phyloP scores from a whole-genome alignment of 2,113 vertebrate species.

The Craseonycteris thonglongyai region DNA sequence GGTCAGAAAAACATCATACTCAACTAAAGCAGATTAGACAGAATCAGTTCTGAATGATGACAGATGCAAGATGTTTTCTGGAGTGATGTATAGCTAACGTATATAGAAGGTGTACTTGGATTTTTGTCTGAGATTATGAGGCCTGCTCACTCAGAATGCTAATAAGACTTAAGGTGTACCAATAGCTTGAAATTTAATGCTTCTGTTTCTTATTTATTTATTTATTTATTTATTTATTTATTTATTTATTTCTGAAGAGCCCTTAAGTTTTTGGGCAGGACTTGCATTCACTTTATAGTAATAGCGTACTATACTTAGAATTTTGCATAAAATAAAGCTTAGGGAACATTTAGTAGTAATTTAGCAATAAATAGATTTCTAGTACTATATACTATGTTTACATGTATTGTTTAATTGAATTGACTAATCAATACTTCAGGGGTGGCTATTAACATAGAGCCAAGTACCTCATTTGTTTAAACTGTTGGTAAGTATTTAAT shows the following conservation, averaged over 20 bases:
- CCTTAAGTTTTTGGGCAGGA: not conserved
- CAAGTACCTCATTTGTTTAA: not conserved
- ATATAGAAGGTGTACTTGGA: not conserved
- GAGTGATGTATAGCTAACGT: not conserved
- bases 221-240: too few relatives aligned
- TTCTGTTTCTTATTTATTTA: too few relatives aligned
- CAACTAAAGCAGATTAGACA: not conserved
- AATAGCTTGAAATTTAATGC: not conserved
- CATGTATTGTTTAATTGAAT: not conserved
- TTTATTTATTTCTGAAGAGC: not conserved
- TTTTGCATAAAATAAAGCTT: not conserved
- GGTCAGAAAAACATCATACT: not conserved
- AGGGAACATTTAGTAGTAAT: not conserved
- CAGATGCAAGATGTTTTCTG: not conserved
- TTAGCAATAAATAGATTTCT: not conserved
- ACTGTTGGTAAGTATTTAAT: not conserved
- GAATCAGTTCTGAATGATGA: not conserved
- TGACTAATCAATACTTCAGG: not conserved
- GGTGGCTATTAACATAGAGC: not conserved
- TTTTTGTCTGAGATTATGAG: not conserved
- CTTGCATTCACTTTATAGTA: not conserved
- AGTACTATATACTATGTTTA: not conserved
- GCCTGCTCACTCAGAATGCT: not conserved
- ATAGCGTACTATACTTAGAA: not conserved
- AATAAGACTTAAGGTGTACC: accelerated